Conservation (phyloP, 2,113 vertebrate species). For the Atherinomorus stipes region DNA sequence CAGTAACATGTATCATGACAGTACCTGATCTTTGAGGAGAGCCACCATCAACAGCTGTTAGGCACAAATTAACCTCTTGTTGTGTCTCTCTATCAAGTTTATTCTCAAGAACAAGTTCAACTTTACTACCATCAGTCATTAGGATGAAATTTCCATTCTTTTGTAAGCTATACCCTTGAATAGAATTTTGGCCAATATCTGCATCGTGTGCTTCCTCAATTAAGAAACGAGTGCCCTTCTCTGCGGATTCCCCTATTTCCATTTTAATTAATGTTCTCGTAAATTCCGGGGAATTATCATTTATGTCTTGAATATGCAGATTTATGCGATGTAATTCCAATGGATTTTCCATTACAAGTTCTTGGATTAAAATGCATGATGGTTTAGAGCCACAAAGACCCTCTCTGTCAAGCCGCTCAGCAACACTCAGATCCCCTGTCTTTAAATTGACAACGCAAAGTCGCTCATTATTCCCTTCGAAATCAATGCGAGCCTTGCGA, state of each 20-base stretch:
- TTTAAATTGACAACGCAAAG: slow-evolving; percentile 73
- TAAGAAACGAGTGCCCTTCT: slow-evolving; percentile 57
- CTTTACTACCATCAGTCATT: slow-evolving; percentile 1
- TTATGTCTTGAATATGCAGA: slow-evolving; percentile 82
- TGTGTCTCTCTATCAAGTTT: slow-evolving; percentile 22
- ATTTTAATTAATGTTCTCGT: slow-evolving; percentile 37
- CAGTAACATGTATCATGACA: slow-evolving; percentile 9
- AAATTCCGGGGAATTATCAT: slow-evolving; percentile 83
- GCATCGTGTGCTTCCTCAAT: slow-evolving; percentile 78
- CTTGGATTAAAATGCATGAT: slow-evolving; percentile 77
- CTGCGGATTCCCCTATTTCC: slow-evolving; percentile 73
- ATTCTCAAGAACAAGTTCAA: slow-evolving; percentile 10
- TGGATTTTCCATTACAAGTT: slow-evolving; percentile 75
- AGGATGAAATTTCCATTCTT: slow-evolving; percentile 75
- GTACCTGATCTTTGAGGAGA: slow-evolving; percentile 37
- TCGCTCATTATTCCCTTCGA: slow-evolving; percentile 69
- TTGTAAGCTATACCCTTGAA: slow-evolving; percentile 74
- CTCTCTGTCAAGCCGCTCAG: slow-evolving; percentile 83
- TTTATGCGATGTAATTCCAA: slow-evolving; percentile 64
- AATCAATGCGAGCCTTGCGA: slow-evolving; percentile 83
- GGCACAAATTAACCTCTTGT: background rate
- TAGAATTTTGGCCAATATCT: slow-evolving; percentile 74
- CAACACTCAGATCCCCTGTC: slow-evolving; percentile 79
- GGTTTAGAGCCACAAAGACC: slow-evolving; percentile 75
- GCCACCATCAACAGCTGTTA: slow-evolving; percentile 16